Conservation (phyloP, 2,113 vertebrate genomes). For the Galemys pyrenaicus region DNA sequence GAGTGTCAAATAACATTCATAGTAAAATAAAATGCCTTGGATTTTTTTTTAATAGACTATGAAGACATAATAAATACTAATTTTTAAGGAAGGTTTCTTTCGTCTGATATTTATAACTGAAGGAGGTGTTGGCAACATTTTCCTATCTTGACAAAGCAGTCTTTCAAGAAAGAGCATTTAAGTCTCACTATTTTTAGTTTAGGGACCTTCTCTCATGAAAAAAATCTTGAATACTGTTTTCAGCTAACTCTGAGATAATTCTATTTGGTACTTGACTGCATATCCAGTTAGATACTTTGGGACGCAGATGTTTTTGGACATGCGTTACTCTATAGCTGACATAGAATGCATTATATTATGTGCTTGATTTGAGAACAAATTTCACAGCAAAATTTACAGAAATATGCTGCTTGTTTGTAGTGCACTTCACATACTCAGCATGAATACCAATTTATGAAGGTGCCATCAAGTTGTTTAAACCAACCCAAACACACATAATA, state of each 20-base stretch:
- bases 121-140: neutral
- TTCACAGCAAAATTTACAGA: constrained; percentile 53
- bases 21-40: neutral
- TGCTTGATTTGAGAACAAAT: constrained; percentile 68
- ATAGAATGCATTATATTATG: constrained; percentile 63
- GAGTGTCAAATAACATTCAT: neutral
- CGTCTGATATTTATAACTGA: constrained; percentile 22
- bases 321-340: constrained; percentile 46
- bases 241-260: constrained; percentile 22
- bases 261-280: constrained; percentile 46
- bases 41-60: neutral
- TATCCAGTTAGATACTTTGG: neutral
- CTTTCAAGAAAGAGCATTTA: neutral
- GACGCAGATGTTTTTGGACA: constrained; percentile 61
- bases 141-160: neutral
- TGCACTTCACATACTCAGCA: constrained; percentile 56
- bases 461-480: constrained; percentile 67
- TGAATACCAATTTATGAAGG: constrained; percentile 69
- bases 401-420: constrained; percentile 60
- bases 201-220: neutral
- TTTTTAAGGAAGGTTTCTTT: neutral
- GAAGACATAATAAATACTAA: neutral
- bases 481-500: constrained; percentile 58
- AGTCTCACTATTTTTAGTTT: neutral
- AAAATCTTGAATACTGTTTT: neutral